phyloP scores from a whole-genome alignment of 2,113 vertebrate genomes.

The Xenopus tropicalis region DNA sequence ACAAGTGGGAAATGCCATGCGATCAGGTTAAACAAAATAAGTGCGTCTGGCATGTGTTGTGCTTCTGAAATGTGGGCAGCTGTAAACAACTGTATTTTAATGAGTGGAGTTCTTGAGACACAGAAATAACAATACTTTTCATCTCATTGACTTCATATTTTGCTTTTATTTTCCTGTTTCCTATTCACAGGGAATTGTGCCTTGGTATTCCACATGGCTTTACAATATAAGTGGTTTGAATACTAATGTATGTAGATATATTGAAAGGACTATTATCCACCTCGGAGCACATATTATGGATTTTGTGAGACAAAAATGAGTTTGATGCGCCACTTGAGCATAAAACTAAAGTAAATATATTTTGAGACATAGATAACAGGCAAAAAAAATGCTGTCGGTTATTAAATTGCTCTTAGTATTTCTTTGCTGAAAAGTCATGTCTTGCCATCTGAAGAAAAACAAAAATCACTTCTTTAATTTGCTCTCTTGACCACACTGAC shows the following conservation, averaged over 20 bases:
- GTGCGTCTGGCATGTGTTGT: no score
- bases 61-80: no score
- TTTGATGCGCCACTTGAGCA: constrained; percentile 32
- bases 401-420: neutral
- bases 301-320: constrained; percentile 34
- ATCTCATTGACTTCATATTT: constrained; percentile 28
- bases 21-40: neutral
- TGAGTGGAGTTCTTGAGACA: neutral
- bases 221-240: constrained; percentile 26
- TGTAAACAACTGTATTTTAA: neutral
- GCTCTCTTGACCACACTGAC: constrained; percentile 3
- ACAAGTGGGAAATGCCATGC: neutral
- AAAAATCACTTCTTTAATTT: constrained; percentile 3
- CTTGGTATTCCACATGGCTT: constrained; percentile 40
- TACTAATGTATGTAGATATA: constrained; percentile 43
- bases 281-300: constrained; percentile 36
- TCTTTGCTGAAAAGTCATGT: neutral
- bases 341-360: constrained; percentile 25
- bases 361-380: neutral
- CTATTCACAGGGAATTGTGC: constrained; percentile 29
- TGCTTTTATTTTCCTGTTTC: constrained; percentile 30
- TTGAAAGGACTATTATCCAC: constrained; percentile 24
- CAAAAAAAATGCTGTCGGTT: neutral
- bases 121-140: neutral
- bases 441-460: neutral